These are phyloP conservation scores for Sebastes taczanowskii DNA, from an alignment of 2,797 vertebrate genomes.

Conservation along the genomic window DNA sequence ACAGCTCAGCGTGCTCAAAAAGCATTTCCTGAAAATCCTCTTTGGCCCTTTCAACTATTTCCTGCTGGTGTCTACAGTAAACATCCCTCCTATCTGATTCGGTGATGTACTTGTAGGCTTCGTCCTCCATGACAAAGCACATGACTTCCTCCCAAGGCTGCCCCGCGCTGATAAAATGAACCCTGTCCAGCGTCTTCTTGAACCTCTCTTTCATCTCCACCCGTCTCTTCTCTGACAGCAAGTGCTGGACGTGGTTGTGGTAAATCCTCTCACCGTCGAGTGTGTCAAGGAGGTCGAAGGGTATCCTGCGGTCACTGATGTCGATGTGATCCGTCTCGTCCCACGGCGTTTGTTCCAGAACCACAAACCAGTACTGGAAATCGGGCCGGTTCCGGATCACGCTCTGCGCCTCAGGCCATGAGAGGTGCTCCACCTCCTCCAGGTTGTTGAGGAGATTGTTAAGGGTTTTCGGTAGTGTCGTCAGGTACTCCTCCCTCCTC, in stretches of 20 bases:
- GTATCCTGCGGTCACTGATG: conserved; percentile 95
- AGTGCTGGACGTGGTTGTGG: conserved; percentile 95
- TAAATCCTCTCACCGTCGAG: conserved; percentile 94
- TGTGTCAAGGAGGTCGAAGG: conserved; percentile 94
- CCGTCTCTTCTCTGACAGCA: conserved; percentile 94
- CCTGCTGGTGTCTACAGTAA: conserved; percentile 95
- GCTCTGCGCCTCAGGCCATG: conserved; percentile 93
- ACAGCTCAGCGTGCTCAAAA: conserved; percentile 98
- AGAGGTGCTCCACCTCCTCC: conserved; percentile 94
- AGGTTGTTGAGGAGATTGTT: conserved; percentile 93
- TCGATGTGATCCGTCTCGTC: conserved; percentile 97
- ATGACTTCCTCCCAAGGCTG: conserved; percentile 98
- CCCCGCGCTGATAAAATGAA: conserved; percentile 95
- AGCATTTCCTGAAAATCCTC: conserved; percentile 99
- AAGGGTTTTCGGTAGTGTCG: conserved; percentile 93
- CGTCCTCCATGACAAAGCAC: conserved; percentile 98
- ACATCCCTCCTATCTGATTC: conserved; percentile 96
- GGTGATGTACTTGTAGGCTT: conserved; percentile 97
- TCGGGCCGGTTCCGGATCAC: conserved; percentile 91
- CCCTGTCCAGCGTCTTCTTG: conserved; percentile 97
- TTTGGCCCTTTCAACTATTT: conserved; percentile 99
- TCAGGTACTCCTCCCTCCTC: conserved; percentile 95
- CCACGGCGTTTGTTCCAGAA: conserved; percentile 96
- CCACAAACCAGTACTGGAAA: conserved; percentile 95
- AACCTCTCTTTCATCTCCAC: conserved; percentile 98